Evolutionary conservation across 2,797 vertebrate genomes (phyloP), one percentile per base, ranked within the genome.

Genomic region (Vipera ursinii): DNA sequence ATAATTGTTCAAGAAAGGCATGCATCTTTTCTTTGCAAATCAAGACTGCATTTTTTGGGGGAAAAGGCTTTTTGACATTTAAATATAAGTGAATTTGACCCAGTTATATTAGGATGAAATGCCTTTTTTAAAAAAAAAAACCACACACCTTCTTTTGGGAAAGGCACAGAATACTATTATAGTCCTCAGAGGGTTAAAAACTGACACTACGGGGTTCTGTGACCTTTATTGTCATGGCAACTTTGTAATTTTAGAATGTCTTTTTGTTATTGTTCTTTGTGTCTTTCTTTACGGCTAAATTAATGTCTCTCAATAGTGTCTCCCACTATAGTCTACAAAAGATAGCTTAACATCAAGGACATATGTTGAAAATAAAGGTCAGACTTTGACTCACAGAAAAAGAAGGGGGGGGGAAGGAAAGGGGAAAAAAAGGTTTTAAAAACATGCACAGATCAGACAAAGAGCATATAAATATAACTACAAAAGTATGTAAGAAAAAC

Each of bases 401-500:
- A 96, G 94, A 96, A 98, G 98, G 96, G 93, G 96, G 93, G 95
- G 96, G 73, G 4, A 69, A n/a, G 51, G 48, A 9, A 90, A 38
- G n/a, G 86, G 38, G 0, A 56, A 55, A 78, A 98, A 98, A 97
- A 97, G 97, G 78, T 60, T 87, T 61, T 93, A 95, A 97, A 98
- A 98, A 98, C 99, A 99, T 99, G 99, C 99, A 99, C 98, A 98
- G 98, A 98, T 98, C 98, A 97, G 98, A 99, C 99, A 98, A 98
- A 99, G 98, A 98, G 98, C 98, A 98, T 98, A 98, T 98, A 98
- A 98, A 98, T 99, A 99, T 98, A 98, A 98, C 98, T 99, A 98
- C 98, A 98, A 98, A 98, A 98, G 97, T 98, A 98, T 97, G 98
- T 98, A 98, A 98, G 98, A 98, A 98, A 98, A 98, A 97, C 96